A percentile compares a stretch with the other conserved stretches of the same genome.
Conservation (phyloP, 1,140 invertebrate genomes). For the Galleria mellonella region DNA sequence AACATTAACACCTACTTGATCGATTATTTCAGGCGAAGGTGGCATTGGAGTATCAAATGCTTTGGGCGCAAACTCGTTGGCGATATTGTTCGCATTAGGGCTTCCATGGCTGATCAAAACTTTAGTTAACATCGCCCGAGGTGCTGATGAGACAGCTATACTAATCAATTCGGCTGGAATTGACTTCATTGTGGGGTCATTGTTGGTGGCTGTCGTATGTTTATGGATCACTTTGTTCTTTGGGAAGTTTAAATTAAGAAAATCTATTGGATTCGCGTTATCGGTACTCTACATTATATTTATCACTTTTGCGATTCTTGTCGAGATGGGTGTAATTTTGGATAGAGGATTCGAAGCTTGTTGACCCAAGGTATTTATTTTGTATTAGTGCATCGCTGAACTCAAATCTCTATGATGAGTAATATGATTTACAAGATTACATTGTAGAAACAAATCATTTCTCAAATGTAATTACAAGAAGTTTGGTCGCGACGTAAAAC, state of each 20-base stretch:
- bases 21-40: conserved; percentile 80
- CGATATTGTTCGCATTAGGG: conserved; percentile 89
- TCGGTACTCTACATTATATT: conserved; percentile 77
- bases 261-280: conserved; percentile 76
- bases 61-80: conserved; percentile 88
- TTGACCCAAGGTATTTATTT: neutral
- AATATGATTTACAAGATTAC: neutral
- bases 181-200: conserved; percentile 78
- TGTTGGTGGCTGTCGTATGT: conserved; percentile 75
- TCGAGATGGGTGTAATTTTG: conserved; percentile 52
- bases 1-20: no score
- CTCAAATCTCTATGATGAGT: no score
- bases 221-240: conserved; percentile 75
- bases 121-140: conserved; percentile 71
- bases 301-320: conserved; percentile 75
- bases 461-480: neutral
- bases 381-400: neutral
- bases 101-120: conserved; percentile 89
- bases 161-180: conserved; percentile 77
- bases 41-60: conserved; percentile 91
- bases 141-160: conserved; percentile 51
- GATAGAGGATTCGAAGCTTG: conserved; percentile 12
- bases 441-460: neutral
- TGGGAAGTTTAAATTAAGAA: conserved; percentile 77
- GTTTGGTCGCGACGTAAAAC: no score